phyloP scores from a whole-genome alignment of 1,140 invertebrate species.

The Drosophila pallidifrons region DNA sequence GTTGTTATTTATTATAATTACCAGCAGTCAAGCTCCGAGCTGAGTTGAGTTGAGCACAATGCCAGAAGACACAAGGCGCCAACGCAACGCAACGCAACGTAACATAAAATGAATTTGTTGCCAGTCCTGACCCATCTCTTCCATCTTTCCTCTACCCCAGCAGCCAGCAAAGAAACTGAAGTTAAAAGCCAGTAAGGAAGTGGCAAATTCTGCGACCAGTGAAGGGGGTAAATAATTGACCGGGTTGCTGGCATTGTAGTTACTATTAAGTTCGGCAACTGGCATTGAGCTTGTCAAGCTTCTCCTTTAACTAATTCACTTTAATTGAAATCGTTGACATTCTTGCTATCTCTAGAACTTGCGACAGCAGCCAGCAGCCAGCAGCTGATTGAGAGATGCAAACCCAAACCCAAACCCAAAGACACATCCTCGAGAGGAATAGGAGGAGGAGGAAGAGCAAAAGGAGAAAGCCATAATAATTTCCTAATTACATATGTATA shows the following conservation, averaged over 20 bases:
- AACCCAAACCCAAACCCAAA: not conserved
- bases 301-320: slow-evolving; percentile 61
- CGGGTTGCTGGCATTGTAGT: slow-evolving; percentile 12
- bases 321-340: slow-evolving; percentile 27
- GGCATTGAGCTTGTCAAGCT: slow-evolving; percentile 14
- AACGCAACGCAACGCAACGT: too few species aligned
- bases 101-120: slow-evolving; percentile 75
- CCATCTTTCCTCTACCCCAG: not conserved
- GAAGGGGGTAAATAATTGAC: slow-evolving; percentile 29
- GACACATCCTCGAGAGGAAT: not conserved
- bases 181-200: not conserved
- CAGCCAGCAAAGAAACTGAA: not conserved
- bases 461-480: slow-evolving; percentile 23
- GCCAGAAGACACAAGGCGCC: slow-evolving; percentile 40
- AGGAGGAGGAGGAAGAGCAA: not conserved
- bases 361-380: not conserved
- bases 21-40: slow-evolving; percentile 67
- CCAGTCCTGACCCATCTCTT: slow-evolving; percentile 34
- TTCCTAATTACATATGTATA: slow-evolving; percentile 30
- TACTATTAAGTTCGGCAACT: slow-evolving; percentile 7
- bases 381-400: slow-evolving; percentile 11
- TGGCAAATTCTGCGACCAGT: not conserved
- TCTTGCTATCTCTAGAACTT: not conserved
- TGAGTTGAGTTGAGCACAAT: slow-evolving; percentile 41
- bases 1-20: slow-evolving; percentile 84